Conservation (phyloP, 2,113 vertebrate genomes). For the Epinephelus fuscoguttatus region DNA sequence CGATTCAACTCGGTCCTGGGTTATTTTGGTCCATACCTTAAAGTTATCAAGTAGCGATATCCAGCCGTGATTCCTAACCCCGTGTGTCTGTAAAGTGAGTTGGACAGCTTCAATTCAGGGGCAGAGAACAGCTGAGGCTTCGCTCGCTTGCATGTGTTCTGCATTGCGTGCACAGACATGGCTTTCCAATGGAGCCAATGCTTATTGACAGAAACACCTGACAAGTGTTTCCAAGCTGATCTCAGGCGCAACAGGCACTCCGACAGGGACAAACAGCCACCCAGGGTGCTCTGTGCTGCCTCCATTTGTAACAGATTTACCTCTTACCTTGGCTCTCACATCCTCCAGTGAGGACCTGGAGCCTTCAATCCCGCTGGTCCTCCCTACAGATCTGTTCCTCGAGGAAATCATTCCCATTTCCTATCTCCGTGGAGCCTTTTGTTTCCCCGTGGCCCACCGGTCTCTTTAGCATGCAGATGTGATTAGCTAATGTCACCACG, state of each 20-base stretch:
- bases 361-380: conserved; percentile 4
- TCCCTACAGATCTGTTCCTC: conserved; percentile 18
- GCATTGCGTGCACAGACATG: conserved; percentile 25
- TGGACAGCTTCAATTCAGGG: background rate
- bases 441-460: conserved; percentile 40
- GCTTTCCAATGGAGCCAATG: conserved; percentile 44
- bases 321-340: conserved; percentile 18
- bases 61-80: background rate
- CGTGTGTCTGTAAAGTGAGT: background rate
- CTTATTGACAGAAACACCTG: conserved; percentile 51
- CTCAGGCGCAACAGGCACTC: conserved; percentile 43
- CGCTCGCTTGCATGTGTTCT: conserved; percentile 10
- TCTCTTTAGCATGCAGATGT: conserved; percentile 82
- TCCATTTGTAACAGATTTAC: conserved; percentile 34
- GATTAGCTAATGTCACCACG: conserved; percentile 77
- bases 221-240: conserved; percentile 59
- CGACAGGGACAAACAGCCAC: conserved; percentile 39
- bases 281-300: conserved; percentile 36
- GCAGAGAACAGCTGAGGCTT: conserved; percentile 4
- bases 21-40: too few relatives aligned
- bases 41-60: too few relatives aligned
- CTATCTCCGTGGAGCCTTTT: conserved; percentile 39
- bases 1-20: too few relatives aligned
- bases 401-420: conserved; percentile 9
- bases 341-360: conserved; percentile 16